A percentile compares a stretch with the other conserved stretches of the same genome.
phyloP scores from a whole-genome alignment of 2,888 invertebrate species.

The Hipparchia sbordonii region DNA sequence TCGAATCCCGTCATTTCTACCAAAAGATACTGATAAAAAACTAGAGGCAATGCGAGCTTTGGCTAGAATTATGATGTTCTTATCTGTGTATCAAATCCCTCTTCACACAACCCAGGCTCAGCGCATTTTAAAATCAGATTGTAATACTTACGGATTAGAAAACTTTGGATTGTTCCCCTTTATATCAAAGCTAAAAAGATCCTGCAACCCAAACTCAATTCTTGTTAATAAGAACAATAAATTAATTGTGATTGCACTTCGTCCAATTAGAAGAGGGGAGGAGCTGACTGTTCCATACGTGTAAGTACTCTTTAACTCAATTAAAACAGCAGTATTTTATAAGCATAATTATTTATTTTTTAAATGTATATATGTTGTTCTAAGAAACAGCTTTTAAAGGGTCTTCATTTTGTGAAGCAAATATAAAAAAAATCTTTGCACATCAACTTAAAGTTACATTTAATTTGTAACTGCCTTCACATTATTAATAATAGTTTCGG shows the following conservation, averaged over 20 bases:
- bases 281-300: conserved; percentile 44
- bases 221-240: conserved; percentile 41
- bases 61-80: conserved; percentile 43
- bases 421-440: no score
- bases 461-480: no score
- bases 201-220: conserved; percentile 46
- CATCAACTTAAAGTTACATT: no score
- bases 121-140: background rate
- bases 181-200: conserved; percentile 45
- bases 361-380: no score
- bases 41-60: conserved; percentile 40
- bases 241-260: conserved; percentile 44
- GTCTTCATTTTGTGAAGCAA: no score
- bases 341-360: no score
- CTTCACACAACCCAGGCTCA: conserved; percentile 23
- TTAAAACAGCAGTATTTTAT: background rate
- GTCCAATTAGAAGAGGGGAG: conserved; percentile 44
- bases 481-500: no score
- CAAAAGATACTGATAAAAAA: conserved; percentile 32
- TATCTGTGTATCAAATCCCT: conserved; percentile 32
- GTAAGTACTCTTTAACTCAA: conserved; percentile 41
- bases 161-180: conserved; percentile 45
- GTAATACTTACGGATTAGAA: conserved; percentile 12
- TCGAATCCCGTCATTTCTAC: conserved; percentile 40
- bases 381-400: no score